Evolutionary conservation across 1,140 invertebrate genomes (phyloP).

Genomic region (Thaumetopoea pityocampa): DNA sequence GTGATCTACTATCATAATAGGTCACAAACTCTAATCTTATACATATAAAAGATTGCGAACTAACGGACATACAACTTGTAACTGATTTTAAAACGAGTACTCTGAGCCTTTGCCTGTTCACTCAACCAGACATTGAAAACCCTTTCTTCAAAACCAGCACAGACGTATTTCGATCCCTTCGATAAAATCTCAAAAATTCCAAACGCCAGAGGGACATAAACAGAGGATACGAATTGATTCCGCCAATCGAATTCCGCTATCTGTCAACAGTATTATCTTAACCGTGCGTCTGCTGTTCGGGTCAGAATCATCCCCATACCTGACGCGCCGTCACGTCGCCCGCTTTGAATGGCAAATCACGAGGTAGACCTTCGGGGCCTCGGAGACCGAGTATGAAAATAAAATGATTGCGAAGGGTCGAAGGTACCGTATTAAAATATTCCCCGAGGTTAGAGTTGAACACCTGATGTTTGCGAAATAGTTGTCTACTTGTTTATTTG

Average conservation of each 20-base stretch:
- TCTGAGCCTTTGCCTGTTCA: too few relatives aligned
- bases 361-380: constrained; percentile 68
- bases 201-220: constrained; percentile 2
- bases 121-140: too few relatives aligned
- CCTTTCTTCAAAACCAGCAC: too few relatives aligned
- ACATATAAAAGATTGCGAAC: too few relatives aligned
- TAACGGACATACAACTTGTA: too few relatives aligned
- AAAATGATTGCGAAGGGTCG: constrained; percentile 71
- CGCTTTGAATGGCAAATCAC: constrained; percentile 72
- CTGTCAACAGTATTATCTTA: constrained; percentile 61
- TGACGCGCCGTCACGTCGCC: constrained; percentile 66
- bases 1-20: too few relatives aligned
- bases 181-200: neutral
- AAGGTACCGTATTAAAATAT: constrained; percentile 64
- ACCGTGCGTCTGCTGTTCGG: constrained; percentile 31
- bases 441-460: constrained; percentile 44
- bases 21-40: too few relatives aligned
- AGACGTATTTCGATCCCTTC: too few relatives aligned
- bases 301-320: constrained; percentile 49
- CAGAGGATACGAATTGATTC: constrained; percentile 42
- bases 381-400: constrained; percentile 68
- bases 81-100: too few relatives aligned
- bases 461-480: constrained; percentile 66
- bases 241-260: constrained; percentile 43
- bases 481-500: constrained; percentile 46